Conservation (phyloP, 2,113 vertebrate species). For the Dicentrarchus labrax region DNA sequence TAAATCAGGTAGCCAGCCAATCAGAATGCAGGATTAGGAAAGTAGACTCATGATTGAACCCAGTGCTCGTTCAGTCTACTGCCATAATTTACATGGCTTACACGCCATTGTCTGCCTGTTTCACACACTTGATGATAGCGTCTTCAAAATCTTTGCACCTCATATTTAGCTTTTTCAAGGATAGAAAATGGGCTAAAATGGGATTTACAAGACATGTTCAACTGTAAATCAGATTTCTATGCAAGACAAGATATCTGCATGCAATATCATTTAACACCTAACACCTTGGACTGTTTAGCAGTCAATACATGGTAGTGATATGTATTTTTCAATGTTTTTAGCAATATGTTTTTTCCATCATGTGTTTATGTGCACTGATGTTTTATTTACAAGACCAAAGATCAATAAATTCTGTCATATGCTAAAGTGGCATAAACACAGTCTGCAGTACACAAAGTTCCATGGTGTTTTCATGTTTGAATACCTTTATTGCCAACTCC, state of each 20-base stretch:
- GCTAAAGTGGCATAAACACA: not conserved
- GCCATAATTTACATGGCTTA: conserved; percentile 68
- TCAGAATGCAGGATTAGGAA: conserved; percentile 60
- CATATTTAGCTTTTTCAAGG: conserved; percentile 36
- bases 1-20: conserved; percentile 62
- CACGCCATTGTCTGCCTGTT: conserved; percentile 58
- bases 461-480: conserved; percentile 1
- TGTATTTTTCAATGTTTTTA: not conserved
- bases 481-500: not conserved
- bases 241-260: too few relatives aligned
- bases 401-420: not conserved
- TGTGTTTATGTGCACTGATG: not conserved
- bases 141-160: conserved; percentile 33
- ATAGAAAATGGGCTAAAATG: conserved; percentile 2
- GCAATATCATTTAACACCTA: not conserved
- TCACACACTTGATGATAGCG: conserved; percentile 26
- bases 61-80: conserved; percentile 48
- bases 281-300: not conserved
- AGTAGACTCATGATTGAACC: conserved; percentile 50
- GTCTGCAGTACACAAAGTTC: conserved; percentile 10
- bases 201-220: conserved; percentile 12
- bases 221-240: conserved; percentile 1
- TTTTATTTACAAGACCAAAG: not conserved
- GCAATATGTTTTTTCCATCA: not conserved
- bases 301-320: not conserved